Conservation (phyloP, 2,888 invertebrate genomes). For the Volucella zonaria region DNA sequence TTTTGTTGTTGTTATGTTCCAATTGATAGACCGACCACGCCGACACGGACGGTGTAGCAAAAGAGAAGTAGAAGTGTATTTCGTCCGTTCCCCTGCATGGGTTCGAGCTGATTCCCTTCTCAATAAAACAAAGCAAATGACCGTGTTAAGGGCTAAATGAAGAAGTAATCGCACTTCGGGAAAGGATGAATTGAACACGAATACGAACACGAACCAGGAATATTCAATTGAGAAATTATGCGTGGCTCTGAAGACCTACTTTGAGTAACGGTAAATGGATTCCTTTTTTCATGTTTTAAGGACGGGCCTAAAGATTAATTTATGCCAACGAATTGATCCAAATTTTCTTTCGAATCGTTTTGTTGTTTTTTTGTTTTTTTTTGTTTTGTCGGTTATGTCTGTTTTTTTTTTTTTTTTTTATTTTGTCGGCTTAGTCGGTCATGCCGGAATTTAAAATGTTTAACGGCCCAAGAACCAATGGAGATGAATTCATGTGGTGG, state of each 20-base stretch:
- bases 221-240: constrained; percentile 57
- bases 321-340: constrained; percentile 49
- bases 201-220: constrained; percentile 23
- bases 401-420: constrained; percentile 18
- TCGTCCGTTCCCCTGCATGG: constrained; percentile 29
- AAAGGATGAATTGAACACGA: constrained; percentile 41
- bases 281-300: constrained; percentile 57
- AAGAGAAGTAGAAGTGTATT: constrained; percentile 56
- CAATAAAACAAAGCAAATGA: constrained; percentile 52
- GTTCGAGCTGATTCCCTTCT: constrained; percentile 6
- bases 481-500: constrained; percentile 45
- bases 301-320: constrained; percentile 54
- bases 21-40: constrained; percentile 63
- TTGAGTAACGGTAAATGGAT: constrained; percentile 59
- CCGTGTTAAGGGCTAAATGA: constrained; percentile 65
- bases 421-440: neutral
- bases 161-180: constrained; percentile 50
- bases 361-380: constrained; percentile 16
- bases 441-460: constrained; percentile 51
- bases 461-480: constrained; percentile 1
- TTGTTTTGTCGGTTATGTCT: neutral
- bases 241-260: constrained; percentile 58
- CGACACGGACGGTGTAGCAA: constrained; percentile 33
- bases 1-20: constrained; percentile 22
- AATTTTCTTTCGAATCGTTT: constrained; percentile 5